Conservation (phyloP, 30 jellyfish, hydroid and myxozoan genomes). For the Pseudorhiza aurosa region DNA sequence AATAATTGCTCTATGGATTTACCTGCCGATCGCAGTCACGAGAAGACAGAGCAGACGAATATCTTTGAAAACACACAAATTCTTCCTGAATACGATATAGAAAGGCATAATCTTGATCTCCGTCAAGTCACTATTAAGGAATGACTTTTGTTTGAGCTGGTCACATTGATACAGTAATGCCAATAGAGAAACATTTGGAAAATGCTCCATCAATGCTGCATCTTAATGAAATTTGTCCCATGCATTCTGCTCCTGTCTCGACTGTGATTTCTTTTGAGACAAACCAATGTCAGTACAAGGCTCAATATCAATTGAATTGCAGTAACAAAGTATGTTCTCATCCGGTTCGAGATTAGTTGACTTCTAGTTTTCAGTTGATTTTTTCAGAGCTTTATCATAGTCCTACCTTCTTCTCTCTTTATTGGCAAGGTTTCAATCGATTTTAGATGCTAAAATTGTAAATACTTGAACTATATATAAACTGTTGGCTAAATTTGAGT, state of each 20-base stretch:
- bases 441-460: too few relatives aligned
- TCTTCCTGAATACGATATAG: background rate
- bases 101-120: background rate
- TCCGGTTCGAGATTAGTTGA: too few relatives aligned
- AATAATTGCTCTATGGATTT: constrained; percentile 4
- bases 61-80: too few relatives aligned
- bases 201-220: background rate
- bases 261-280: background rate
- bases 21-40: constrained; percentile 1
- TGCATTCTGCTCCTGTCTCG: background rate
- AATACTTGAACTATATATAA: too few relatives aligned
- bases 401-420: too few relatives aligned
- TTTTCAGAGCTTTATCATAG: too few relatives aligned
- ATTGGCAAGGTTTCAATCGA: too few relatives aligned
- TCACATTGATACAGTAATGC: background rate
- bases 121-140: too few relatives aligned
- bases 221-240: background rate
- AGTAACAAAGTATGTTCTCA: too few relatives aligned
- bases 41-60: background rate
- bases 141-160: background rate
- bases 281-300: background rate
- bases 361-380: too few relatives aligned
- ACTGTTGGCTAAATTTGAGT: too few relatives aligned
- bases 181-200: background rate
- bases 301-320: background rate